phyloP scores from a whole-genome alignment of 1,140 invertebrate genomes.

The Diachasmimorpha longicaudata region DNA sequence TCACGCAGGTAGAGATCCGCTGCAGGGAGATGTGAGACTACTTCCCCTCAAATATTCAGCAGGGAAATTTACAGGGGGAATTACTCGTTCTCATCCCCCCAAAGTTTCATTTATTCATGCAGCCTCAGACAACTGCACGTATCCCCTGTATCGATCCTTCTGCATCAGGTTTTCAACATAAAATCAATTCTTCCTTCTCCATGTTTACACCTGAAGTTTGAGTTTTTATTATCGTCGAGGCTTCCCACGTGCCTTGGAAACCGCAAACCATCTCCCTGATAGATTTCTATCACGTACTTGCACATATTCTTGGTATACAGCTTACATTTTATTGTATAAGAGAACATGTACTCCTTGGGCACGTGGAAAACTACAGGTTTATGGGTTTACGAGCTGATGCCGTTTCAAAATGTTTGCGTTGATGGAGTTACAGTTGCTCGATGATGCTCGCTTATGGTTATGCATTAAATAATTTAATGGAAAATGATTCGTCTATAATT shows the following conservation, averaged over 20 bases:
- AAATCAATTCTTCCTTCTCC: too few species aligned
- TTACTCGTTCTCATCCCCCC: neutral
- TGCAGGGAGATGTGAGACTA: neutral
- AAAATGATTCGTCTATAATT: too few species aligned
- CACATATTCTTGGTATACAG: neutral
- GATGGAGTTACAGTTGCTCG: neutral
- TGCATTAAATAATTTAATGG: too few species aligned
- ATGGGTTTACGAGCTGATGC: neutral
- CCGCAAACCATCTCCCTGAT: neutral
- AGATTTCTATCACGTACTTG: neutral
- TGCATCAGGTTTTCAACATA: neutral
- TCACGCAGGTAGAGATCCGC: neutral
- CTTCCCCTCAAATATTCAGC: neutral
- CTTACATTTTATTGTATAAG: neutral
- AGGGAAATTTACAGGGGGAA: neutral
- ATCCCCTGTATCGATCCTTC: neutral
- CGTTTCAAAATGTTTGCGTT: neutral
- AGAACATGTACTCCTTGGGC: neutral
- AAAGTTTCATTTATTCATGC: neutral
- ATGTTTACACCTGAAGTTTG: neutral
- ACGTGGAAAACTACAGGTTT: neutral
- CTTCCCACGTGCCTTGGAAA: neutral
- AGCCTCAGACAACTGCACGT: neutral
- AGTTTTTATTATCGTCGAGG: neutral
- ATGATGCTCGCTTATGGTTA: neutral